Percentiles rank a stretch among this genome's conserved stretches.
phyloP scores from a whole-genome alignment of 2,113 vertebrate genomes.

The Myotis lucifugus region DNA sequence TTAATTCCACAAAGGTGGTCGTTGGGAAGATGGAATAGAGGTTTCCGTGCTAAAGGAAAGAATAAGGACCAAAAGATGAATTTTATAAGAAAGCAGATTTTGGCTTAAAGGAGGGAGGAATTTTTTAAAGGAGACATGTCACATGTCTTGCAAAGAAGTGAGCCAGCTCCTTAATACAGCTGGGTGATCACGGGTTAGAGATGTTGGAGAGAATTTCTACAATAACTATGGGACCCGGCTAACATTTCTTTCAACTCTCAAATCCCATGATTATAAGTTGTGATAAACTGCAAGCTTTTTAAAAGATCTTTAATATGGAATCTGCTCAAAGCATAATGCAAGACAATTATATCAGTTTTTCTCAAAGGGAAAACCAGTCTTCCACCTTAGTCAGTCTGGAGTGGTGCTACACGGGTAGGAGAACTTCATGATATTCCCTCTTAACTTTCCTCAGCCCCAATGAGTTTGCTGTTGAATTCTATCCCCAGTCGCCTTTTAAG shows the following conservation, averaged over 20 bases:
- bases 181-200: not conserved
- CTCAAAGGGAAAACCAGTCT: not conserved
- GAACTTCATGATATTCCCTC: not conserved
- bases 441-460: not conserved
- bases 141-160: not conserved
- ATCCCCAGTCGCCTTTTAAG: not conserved
- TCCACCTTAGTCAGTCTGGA: not conserved
- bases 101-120: not conserved
- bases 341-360: not conserved
- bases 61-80: not conserved
- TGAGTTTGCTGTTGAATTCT: not conserved
- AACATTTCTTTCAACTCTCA: conserved; percentile 18
- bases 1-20: not conserved
- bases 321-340: not conserved
- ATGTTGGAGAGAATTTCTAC: not conserved
- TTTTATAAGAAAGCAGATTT: conserved; percentile 49
- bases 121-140: conserved; percentile 34
- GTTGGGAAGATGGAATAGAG: not conserved
- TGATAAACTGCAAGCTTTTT: conserved; percentile 46
- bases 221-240: not conserved
- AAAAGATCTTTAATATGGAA: not conserved
- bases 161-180: not conserved
- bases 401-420: not conserved
- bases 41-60: not conserved
- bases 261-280: not conserved